phyloP scores from a whole-genome alignment of 2,113 vertebrate species.

The Oreochromis spilurus region DNA sequence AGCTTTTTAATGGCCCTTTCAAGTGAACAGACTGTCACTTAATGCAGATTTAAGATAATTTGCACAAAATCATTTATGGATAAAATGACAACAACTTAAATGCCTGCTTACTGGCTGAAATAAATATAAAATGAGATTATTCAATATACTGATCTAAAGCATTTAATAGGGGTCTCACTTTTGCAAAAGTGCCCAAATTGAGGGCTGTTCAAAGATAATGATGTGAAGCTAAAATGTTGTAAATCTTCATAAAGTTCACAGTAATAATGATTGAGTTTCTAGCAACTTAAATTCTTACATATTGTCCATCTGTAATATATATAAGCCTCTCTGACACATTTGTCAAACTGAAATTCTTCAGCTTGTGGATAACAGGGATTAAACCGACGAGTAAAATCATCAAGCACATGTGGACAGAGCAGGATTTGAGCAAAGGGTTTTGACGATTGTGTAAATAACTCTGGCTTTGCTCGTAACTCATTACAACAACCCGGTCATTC shows the following conservation, averaged over 20 bases:
- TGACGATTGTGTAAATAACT: background rate
- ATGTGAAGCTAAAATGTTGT: background rate
- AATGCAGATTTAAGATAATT: background rate
- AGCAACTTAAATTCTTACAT: background rate
- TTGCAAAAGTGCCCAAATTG: background rate
- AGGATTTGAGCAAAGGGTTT: background rate
- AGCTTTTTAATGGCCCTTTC: background rate
- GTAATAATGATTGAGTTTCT: background rate
- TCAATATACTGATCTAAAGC: background rate
- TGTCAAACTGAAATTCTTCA: background rate
- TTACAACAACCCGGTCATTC: background rate
- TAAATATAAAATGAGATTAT: background rate
- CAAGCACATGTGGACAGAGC: background rate
- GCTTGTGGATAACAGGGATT: background rate
- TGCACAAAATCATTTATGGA: background rate
- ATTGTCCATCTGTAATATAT: background rate
- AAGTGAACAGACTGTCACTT: background rate
- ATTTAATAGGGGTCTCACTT: background rate
- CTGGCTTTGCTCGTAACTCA: background rate
- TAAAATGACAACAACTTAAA: background rate
- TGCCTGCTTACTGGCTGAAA: background rate
- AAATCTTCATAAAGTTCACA: background rate
- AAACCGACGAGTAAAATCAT: background rate
- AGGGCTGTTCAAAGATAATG: background rate
- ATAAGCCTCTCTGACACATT: background rate